Conservation (phyloP, 2,888 invertebrate genomes). For the Eilema griseolum region DNA sequence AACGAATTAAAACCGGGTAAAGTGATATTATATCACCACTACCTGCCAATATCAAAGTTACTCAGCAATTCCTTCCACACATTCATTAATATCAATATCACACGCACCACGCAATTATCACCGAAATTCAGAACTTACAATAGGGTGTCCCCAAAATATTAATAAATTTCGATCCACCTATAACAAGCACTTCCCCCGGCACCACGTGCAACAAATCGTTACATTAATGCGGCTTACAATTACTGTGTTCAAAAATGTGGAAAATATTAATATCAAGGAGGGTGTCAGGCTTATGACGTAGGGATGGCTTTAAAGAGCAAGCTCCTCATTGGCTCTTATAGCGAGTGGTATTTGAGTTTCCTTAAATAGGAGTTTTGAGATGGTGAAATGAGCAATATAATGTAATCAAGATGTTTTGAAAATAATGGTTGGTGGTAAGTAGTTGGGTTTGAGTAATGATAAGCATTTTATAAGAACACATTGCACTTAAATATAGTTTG, state of each 20-base stretch:
- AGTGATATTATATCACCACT: background rate
- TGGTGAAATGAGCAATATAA: slow-evolving; percentile 43
- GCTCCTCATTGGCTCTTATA: slow-evolving; percentile 52
- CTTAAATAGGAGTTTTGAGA: slow-evolving; percentile 39
- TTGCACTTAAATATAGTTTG: background rate
- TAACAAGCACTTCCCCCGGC: slow-evolving; percentile 47
- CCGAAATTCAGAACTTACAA: slow-evolving; percentile 32
- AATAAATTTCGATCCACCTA: slow-evolving; percentile 52
- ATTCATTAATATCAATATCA: slow-evolving; percentile 21
- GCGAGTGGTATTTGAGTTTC: slow-evolving; percentile 38
- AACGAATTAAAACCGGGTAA: too few relatives aligned
- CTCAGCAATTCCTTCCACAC: background rate
- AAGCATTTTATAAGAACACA: background rate
- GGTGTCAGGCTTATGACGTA: slow-evolving; percentile 66
- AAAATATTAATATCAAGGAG: slow-evolving; percentile 80
- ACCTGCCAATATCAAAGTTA: background rate
- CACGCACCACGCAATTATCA: slow-evolving; percentile 18
- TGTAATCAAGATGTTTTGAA: slow-evolving; percentile 31
- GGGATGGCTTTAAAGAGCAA: slow-evolving; percentile 54
- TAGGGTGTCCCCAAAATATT: slow-evolving; percentile 47
- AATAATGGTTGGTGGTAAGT: slow-evolving; percentile 10
- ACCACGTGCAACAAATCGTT: slow-evolving; percentile 70
- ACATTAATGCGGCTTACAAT: slow-evolving; percentile 81
- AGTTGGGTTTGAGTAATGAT: background rate
- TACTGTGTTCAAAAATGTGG: slow-evolving; percentile 76